Evolutionary conservation across 2,888 invertebrate species (phyloP).

Genomic region (Gnatocerus cornutus): DNA sequence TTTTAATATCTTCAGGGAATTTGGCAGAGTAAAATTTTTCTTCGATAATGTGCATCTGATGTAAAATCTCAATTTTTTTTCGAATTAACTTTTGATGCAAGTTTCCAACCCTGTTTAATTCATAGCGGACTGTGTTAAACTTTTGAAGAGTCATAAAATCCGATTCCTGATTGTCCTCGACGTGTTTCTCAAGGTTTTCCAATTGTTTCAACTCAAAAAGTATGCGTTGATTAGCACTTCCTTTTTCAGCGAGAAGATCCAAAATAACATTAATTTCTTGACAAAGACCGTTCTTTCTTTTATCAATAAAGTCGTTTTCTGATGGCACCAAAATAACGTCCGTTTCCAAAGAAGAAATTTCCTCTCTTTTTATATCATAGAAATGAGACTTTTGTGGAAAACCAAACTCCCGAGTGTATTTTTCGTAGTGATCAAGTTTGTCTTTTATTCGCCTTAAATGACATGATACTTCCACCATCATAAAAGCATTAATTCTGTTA

Average conservation of each 20-base stretch:
- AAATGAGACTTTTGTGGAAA: not conserved
- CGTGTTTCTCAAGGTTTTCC: not conserved
- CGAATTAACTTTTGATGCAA: not conserved
- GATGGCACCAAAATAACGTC: not conserved
- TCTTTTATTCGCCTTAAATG: not conserved
- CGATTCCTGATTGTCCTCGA: not conserved
- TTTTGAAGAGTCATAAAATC: not conserved
- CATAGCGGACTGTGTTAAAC: not conserved
- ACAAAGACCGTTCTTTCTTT: not conserved
- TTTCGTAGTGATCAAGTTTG: not conserved
- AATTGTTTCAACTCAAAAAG: not conserved
- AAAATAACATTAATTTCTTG: not conserved
- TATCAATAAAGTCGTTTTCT: not conserved
- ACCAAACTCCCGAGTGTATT: not conserved
- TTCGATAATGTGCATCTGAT: not conserved
- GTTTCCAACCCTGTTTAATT: not conserved
- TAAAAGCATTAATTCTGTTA: not conserved
- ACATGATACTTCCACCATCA: not conserved
- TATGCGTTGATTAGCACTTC: not conserved
- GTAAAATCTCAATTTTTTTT: not conserved
- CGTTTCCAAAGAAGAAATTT: not conserved
- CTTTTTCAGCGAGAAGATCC: not conserved
- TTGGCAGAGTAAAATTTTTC: not conserved
- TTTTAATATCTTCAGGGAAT: not conserved
- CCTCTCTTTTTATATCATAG: not conserved